A percentile compares a stretch with the other conserved stretches of the same genome.
These are phyloP conservation scores for Lepidurus apus DNA, from an alignment of 1,140 invertebrate species.

Conservation along the genomic window DNA sequence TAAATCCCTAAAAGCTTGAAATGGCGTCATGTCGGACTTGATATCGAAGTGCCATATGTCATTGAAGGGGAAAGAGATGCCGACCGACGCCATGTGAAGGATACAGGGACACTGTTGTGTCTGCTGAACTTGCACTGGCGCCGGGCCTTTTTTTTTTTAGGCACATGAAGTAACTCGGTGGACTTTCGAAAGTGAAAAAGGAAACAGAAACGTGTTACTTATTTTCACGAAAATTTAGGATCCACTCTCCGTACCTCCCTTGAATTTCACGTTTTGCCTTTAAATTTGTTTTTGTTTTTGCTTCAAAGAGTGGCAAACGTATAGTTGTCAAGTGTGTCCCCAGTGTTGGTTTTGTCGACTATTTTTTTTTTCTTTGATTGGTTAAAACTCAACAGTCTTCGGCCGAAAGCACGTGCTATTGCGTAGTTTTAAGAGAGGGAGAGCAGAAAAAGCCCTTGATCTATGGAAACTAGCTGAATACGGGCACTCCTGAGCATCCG, in stretches of 20 bases:
- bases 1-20: conserved; percentile 4
- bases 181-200: background rate
- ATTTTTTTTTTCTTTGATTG: background rate
- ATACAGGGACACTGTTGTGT: conserved; percentile 1
- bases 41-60: conserved; percentile 21
- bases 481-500: no score
- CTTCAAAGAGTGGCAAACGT: conserved; percentile 22
- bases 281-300: background rate
- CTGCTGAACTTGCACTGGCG: background rate
- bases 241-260: background rate
- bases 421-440: background rate
- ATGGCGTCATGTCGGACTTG: conserved; percentile 8
- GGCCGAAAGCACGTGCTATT: background rate
- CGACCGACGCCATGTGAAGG: background rate
- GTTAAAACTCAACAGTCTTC: background rate
- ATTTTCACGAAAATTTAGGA: background rate
- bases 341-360: background rate
- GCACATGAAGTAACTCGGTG: background rate
- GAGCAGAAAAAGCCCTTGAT: background rate
- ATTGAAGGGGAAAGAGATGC: conserved; percentile 6
- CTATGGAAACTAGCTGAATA: no score
- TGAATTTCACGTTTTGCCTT: background rate
- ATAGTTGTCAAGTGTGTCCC: background rate
- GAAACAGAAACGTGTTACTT: background rate
- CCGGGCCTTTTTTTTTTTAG: background rate